Evolutionary conservation across 1,140 invertebrate genomes (phyloP).

Genomic region (Thaumatotibia leucotreta): DNA sequence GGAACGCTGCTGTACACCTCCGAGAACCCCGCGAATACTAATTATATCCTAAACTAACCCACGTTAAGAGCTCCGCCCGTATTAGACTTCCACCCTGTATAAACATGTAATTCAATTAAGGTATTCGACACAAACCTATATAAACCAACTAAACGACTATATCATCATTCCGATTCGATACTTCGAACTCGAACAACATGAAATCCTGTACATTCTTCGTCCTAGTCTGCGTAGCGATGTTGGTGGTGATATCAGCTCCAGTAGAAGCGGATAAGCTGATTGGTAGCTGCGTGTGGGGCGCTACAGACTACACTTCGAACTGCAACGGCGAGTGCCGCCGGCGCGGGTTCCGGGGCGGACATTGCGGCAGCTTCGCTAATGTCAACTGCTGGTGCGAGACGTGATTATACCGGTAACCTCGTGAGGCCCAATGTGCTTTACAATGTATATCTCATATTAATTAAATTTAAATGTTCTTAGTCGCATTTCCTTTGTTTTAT

Average conservation of each 20-base stretch:
- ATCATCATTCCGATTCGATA: background rate
- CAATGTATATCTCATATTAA: too few species aligned
- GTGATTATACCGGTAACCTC: too few species aligned
- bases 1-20: too few species aligned
- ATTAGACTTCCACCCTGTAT: too few species aligned
- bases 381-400: background rate
- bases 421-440: too few species aligned
- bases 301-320: background rate
- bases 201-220: background rate
- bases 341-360: slow-evolving; percentile 17
- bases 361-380: slow-evolving; percentile 27
- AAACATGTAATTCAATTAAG: too few species aligned
- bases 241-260: background rate
- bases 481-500: too few species aligned
- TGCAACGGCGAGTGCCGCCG: background rate
- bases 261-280: background rate
- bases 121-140: background rate
- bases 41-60: too few species aligned
- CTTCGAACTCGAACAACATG: background rate
- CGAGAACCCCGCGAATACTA: too few species aligned
- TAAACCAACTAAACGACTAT: background rate
- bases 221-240: background rate
- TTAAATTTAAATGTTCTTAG: too few species aligned
- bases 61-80: too few species aligned
- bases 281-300: background rate